Evolutionary conservation across 2,113 vertebrate genomes (phyloP).

Genomic region (Heloderma charlesbogerti): DNA sequence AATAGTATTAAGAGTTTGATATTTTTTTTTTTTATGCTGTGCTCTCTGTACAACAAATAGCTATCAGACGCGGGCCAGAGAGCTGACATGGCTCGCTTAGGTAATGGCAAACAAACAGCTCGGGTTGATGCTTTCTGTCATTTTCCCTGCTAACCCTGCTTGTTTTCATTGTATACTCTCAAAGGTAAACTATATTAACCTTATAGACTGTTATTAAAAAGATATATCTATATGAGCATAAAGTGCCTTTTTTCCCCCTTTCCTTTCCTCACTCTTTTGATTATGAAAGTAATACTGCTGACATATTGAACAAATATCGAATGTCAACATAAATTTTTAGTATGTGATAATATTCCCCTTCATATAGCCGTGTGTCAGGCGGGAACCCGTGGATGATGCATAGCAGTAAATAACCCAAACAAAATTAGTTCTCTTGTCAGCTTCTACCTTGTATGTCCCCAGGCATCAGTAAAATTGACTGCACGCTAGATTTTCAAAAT

Average conservation of each 20-base stretch:
- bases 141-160: slow-evolving; percentile 84
- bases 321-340: slow-evolving; percentile 94
- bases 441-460: slow-evolving; percentile 93
- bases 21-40: slow-evolving; percentile 84
- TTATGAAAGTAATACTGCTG: slow-evolving; percentile 91
- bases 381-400: slow-evolving; percentile 94
- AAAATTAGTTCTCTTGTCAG: slow-evolving; percentile 97
- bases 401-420: slow-evolving; percentile 98
- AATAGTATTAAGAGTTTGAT: slow-evolving; percentile 99
- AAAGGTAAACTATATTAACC: slow-evolving; percentile 99
- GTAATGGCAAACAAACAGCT: slow-evolving; percentile 92
- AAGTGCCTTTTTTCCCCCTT: slow-evolving; percentile 82
- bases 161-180: slow-evolving; percentile 91
- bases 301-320: slow-evolving; percentile 90
- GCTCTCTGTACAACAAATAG: slow-evolving; percentile 95
- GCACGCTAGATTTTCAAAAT: slow-evolving; percentile 99
- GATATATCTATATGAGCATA: slow-evolving; percentile 92
- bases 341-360: slow-evolving; percentile 90
- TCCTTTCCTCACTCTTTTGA: slow-evolving; percentile 86
- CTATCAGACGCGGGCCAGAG: slow-evolving; percentile 91
- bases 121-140: slow-evolving; percentile 85
- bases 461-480: slow-evolving; percentile 99
- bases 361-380: slow-evolving; percentile 91
- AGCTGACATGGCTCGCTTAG: slow-evolving; percentile 90
- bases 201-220: slow-evolving; percentile 98